Conservation (phyloP, 2,113 vertebrate species). For the Jaculus jaculus region DNA sequence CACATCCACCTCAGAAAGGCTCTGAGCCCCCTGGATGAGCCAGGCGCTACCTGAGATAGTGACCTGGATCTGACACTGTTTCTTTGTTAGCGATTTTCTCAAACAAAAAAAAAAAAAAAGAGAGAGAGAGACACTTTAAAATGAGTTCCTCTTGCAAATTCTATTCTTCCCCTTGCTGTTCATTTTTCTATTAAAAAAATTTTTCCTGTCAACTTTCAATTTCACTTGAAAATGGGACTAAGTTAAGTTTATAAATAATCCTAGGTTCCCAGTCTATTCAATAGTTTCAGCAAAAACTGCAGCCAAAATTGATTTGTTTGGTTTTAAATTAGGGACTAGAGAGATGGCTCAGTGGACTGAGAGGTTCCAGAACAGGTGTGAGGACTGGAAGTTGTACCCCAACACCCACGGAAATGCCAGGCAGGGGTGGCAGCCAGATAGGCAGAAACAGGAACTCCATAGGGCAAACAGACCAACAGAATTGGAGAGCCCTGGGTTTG, state of each 20-base stretch:
- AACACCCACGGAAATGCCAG: no score
- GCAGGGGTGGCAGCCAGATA: no score
- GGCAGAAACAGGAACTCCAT: no score
- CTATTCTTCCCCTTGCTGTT: not conserved
- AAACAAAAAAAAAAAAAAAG: not conserved
- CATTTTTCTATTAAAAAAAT: conserved; percentile 22
- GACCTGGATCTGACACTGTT: not conserved
- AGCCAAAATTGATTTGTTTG: not conserved
- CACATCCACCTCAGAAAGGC: not conserved
- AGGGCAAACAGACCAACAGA: no score
- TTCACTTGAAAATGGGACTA: not conserved
- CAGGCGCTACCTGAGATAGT: conserved; percentile 40
- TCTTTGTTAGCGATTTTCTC: conserved; percentile 51
- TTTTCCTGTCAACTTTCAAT: conserved; percentile 37
- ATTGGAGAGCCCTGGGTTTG: no score
- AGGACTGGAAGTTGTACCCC: no score
- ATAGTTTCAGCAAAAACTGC: conserved; percentile 9
- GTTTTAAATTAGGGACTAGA: no score
- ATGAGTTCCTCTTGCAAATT: conserved; percentile 33
- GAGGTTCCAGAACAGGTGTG: no score
- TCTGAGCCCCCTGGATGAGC: conserved; percentile 5
- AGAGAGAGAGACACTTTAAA: not conserved
- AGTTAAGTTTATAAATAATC: conserved; percentile 23
- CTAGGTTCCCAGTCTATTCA: not conserved
- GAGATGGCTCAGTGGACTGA: no score